Conservation (phyloP, 2,888 invertebrate genomes). For the Philhelius pedissequus region DNA sequence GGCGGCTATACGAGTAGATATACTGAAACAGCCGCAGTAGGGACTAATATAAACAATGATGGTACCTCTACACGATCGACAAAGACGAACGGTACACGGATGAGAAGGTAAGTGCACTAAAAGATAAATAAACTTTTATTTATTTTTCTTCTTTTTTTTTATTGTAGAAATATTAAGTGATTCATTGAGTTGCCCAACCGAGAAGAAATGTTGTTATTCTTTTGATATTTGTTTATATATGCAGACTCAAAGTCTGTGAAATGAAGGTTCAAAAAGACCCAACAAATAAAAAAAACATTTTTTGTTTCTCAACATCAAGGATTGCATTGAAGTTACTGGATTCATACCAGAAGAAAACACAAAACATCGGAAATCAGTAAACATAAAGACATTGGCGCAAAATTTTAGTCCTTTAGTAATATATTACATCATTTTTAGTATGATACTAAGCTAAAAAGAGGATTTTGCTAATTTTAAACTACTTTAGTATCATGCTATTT, state of each 20-base stretch:
- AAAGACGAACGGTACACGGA: background rate
- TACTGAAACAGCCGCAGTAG: background rate
- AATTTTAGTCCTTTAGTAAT: no score
- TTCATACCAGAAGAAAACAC: no score
- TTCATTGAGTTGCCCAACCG: slow-evolving; percentile 2
- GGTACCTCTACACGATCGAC: background rate
- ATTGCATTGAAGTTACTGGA: background rate
- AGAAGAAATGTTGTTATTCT: slow-evolving; percentile 20
- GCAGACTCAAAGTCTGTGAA: background rate
- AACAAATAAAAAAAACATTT: background rate
- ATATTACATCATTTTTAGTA: no score
- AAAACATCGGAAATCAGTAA: no score
- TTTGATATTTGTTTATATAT: background rate
- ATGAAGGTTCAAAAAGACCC: background rate
- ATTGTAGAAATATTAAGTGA: slow-evolving; percentile 35
- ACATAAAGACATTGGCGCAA: no score
- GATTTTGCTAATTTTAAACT: no score
- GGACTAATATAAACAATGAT: slow-evolving; percentile 41
- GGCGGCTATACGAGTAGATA: background rate
- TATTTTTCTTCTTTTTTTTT: background rate
- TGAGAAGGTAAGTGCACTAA: slow-evolving; percentile 45
- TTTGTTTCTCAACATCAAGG: background rate
- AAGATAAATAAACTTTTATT: slow-evolving; percentile 58
- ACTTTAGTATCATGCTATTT: no score
- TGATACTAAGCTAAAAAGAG: no score